Conservation (phyloP, 2,113 vertebrate species). For the Todiramphus chloris region DNA sequence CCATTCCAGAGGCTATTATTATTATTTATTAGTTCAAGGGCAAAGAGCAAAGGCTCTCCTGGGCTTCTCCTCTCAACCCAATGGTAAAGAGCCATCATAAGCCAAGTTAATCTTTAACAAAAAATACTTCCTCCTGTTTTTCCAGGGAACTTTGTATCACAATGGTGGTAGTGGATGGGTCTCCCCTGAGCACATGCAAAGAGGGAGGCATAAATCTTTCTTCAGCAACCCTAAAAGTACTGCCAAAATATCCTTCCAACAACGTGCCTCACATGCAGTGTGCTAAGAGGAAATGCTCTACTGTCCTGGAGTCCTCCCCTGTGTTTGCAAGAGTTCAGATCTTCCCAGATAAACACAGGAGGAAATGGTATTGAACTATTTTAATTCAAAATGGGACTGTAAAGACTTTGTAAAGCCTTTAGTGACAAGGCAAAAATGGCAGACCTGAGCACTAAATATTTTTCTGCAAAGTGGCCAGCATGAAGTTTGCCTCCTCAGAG, state of each 20-base stretch:
- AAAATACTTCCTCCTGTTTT: neutral
- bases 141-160: neutral
- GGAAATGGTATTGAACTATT: neutral
- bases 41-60: neutral
- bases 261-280: neutral
- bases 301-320: neutral
- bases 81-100: neutral
- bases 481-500: neutral
- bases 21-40: neutral
- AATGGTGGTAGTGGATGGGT: neutral
- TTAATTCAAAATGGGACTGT: neutral
- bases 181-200: neutral
- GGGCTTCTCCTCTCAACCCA: neutral
- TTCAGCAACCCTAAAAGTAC: neutral
- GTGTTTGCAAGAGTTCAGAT: neutral
- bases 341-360: neutral
- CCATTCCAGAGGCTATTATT: neutral
- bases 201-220: neutral
- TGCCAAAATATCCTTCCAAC: neutral
- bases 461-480: rapidly evolving
- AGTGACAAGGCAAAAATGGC: neutral
- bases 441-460: neutral
- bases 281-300: neutral
- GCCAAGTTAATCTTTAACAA: neutral
- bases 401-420: neutral